Evolutionary conservation across 2,797 vertebrate genomes (phyloP).

Genomic region (Rhinatrema bivittatum): DNA sequence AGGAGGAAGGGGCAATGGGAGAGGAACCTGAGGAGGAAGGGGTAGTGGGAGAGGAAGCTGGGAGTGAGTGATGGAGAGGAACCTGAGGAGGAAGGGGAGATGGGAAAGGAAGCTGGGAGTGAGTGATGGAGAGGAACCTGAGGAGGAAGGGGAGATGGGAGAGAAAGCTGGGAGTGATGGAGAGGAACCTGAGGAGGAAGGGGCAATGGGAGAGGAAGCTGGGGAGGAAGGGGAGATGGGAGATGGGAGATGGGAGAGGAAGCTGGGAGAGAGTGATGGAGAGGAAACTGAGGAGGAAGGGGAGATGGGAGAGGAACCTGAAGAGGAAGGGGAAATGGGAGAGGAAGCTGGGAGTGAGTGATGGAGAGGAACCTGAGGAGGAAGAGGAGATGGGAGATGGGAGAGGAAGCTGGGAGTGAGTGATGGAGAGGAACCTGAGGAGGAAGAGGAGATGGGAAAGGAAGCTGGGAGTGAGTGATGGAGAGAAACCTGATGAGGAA

Average conservation of each 20-base stretch:
- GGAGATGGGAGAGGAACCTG: not conserved
- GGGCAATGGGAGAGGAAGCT: not conserved
- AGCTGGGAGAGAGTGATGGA: not conserved
- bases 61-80: no score
- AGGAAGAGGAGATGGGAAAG: not conserved
- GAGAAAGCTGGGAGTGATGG: not conserved
- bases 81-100: no score
- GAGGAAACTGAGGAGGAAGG: not conserved
- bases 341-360: conserved; percentile 11
- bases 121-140: no score
- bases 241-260: not conserved
- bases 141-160: no score
- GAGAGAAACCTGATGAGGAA: no score
- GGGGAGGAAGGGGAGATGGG: not conserved
- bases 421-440: no score
- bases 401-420: conserved; percentile 1
- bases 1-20: no score
- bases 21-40: no score
- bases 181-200: not conserved
- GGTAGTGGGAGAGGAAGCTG: no score
- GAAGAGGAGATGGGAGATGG: not conserved
- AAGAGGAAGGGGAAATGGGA: not conserved
- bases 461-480: no score
- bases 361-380: conserved; percentile 1
- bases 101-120: no score